A percentile compares a stretch with the other conserved stretches of the same genome.
phyloP scores from a whole-genome alignment of 2,113 vertebrate species.

The Percopsis transmontana region DNA sequence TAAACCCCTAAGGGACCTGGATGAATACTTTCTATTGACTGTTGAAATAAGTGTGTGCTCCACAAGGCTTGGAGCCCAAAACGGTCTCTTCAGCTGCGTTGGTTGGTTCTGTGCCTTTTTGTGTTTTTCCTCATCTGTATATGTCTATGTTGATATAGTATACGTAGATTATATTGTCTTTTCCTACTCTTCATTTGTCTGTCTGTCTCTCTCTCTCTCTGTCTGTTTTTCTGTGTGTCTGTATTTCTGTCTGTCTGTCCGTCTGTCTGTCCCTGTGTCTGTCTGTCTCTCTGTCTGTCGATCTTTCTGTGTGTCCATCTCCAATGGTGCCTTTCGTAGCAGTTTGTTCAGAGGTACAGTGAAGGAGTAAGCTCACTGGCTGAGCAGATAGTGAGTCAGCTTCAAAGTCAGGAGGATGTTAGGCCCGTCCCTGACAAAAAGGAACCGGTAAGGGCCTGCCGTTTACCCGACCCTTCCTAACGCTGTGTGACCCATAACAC shows the following conservation, averaged over 20 bases:
- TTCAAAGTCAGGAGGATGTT: conserved; percentile 85
- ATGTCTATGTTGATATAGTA: neutral
- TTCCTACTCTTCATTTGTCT: conserved; percentile 3
- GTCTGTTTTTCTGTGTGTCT: conserved; percentile 9
- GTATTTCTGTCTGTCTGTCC: conserved; percentile 5
- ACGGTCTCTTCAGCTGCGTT: too few species aligned
- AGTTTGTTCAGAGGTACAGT: conserved; percentile 90
- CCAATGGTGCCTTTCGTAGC: conserved; percentile 75
- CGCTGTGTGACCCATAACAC: neutral
- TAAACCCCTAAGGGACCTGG: neutral
- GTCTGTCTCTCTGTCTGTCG: conserved; percentile 4
- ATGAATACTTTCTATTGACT: conserved; percentile 43
- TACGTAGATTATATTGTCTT: conserved; percentile 1
- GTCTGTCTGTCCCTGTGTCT: conserved; percentile 2
- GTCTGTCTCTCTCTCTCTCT: neutral
- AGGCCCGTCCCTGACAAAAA: conserved; percentile 86
- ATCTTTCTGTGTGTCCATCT: conserved; percentile 6
- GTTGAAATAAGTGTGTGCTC: neutral
- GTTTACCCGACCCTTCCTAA: neutral
- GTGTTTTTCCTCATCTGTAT: neutral
- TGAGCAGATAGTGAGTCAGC: conserved; percentile 90
- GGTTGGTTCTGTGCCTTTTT: neutral
- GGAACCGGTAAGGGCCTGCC: conserved; percentile 82
- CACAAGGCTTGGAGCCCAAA: too few species aligned
- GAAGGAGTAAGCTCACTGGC: conserved; percentile 91